These are phyloP conservation scores for Pherbina coryleti DNA, from an alignment of 2,888 invertebrate genomes.

Conservation along the genomic window DNA sequence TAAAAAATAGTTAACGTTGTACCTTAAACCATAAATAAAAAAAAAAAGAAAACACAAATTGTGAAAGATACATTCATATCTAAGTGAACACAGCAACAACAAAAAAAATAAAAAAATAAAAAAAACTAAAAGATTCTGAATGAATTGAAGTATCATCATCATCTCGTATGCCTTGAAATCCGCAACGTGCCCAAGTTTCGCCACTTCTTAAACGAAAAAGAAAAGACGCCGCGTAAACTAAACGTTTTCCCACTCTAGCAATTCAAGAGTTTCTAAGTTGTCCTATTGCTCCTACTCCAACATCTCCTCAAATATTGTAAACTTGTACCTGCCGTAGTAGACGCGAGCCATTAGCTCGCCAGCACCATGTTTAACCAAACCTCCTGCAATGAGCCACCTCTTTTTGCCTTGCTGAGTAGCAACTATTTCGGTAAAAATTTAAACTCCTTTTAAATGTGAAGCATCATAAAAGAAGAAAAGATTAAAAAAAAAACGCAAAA, in stretches of 20 bases:
- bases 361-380: slow-evolving; percentile 26
- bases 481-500: slow-evolving; percentile 11
- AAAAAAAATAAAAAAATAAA: background rate
- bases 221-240: too few species aligned
- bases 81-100: background rate
- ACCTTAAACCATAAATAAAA: background rate
- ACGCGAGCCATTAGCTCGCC: background rate
- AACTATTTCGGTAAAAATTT: slow-evolving; percentile 28
- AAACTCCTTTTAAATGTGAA: slow-evolving; percentile 1
- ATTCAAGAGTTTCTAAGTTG: too few species aligned
- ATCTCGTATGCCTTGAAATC: too few species aligned
- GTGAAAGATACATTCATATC: background rate
- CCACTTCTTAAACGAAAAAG: too few species aligned
- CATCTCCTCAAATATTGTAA: background rate
- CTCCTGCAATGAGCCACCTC: slow-evolving; percentile 31
- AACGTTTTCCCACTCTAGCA: too few species aligned
- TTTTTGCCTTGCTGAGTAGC: slow-evolving; percentile 14
- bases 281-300: background rate
- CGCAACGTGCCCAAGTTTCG: too few species aligned
- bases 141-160: too few species aligned
- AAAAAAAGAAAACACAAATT: background rate
- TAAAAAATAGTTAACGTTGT: background rate
- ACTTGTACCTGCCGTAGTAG: slow-evolving; percentile 34
- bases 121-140: too few species aligned
- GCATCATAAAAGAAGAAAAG: slow-evolving; percentile 17